Evolutionary conservation across 1,140 invertebrate genomes (phyloP).

Genomic region (Diorhabda sublineata): DNA sequence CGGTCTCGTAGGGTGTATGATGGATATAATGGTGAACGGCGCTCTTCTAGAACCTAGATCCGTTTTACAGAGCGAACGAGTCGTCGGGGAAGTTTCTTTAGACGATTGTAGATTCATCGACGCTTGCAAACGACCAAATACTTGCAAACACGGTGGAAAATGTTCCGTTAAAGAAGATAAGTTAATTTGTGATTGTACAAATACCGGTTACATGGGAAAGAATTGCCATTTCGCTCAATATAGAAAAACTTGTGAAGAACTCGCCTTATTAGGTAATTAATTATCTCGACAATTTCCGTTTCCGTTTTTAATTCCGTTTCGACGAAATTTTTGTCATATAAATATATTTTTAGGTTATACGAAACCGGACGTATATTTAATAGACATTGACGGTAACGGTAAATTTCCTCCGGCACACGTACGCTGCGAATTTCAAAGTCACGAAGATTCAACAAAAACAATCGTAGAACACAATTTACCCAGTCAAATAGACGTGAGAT

Average conservation of each 20-base stretch:
- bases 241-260: constrained; percentile 86
- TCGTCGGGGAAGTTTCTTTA: constrained; percentile 80
- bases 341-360: constrained; percentile 57
- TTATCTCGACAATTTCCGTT: not conserved
- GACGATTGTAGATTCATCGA: constrained; percentile 90
- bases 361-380: constrained; percentile 82
- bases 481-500: constrained; percentile 82
- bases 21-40: constrained; percentile 80
- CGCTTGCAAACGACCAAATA: constrained; percentile 81
- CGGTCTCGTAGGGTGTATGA: constrained; percentile 86
- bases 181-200: constrained; percentile 83
- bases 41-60: constrained; percentile 67
- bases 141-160: constrained; percentile 85
- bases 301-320: not conserved
- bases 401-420: constrained; percentile 85
- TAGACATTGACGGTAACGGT: constrained; percentile 92
- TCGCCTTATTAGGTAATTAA: constrained; percentile 66
- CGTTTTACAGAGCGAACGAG: constrained; percentile 74
- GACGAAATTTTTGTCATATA: not conserved
- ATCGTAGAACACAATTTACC: constrained; percentile 90
- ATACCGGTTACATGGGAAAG: constrained; percentile 82
- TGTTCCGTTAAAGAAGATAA: constrained; percentile 85
- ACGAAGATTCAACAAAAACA: constrained; percentile 81
- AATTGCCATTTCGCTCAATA: constrained; percentile 91
- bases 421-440: constrained; percentile 83